Evolutionary conservation across 2,888 invertebrate species (phyloP), one percentile per base, ranked within the genome.

Genomic region (Lamellibrachia columna): DNA sequence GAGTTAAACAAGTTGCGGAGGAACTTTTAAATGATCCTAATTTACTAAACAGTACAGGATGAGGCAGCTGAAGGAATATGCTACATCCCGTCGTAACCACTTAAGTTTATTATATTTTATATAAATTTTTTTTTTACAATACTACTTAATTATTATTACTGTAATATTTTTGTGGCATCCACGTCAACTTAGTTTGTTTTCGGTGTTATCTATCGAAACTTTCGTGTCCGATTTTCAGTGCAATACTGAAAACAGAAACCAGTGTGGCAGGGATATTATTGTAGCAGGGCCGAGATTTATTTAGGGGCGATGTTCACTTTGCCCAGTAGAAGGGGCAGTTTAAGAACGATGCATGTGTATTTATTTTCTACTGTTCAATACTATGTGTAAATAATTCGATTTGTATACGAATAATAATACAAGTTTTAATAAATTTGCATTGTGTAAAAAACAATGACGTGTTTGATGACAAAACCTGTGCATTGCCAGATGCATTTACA

Each of bases 301-400:
- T 75, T 75, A 22, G 11, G 75, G 22, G 75, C 75, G 15, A 75
- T 22, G 0, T 75, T 22, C 75, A 75, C n/a, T 15, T 75, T 15
- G 15, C 22, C 75, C 75, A 22, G 15, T 15, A 3, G 75, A 75
- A 22, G 22, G 22, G 40, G 40, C 40, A 40, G 75, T 75, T 75
- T 75, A 15, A 22, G 22, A 15, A 75, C 11, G 75, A 75, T 75
- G 75, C 75, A 15, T 75, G 75, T 75, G 75, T 75, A 75, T 75
- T 75, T 75, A 75, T 75, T 75, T 75, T 75, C 75, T 75, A 75
- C 75, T 75, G 15, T 75, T 75, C 75, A 75, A 75, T 75, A 15
- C 75, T 6, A 22, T 75, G 75, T 75, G 75, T 75, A 75, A 75
- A 75, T 75, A 75, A 75, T 22, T 15, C 75, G 15, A 75, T 75